A percentile compares a stretch with the other conserved stretches of the same genome.
Conservation (phyloP, 1,140 invertebrate genomes). For the Drosophila prosaltans region DNA sequence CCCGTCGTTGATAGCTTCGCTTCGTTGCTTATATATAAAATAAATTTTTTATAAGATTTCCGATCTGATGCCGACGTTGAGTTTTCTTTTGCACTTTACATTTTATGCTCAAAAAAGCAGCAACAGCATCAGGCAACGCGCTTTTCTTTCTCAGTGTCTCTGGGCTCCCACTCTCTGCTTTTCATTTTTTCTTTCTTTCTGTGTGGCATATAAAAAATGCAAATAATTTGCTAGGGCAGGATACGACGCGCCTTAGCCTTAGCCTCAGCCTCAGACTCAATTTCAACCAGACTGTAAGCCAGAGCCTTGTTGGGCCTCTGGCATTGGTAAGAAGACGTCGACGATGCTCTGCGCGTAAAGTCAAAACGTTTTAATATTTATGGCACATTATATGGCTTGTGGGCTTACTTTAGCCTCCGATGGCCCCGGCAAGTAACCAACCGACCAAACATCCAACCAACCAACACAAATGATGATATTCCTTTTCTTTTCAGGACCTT, state of each 20-base stretch:
- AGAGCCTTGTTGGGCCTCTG: conserved; percentile 3
- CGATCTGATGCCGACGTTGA: conserved; percentile 53
- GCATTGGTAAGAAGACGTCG: conserved; percentile 6
- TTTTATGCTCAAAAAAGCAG: conserved; percentile 64
- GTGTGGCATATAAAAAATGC: conserved; percentile 76
- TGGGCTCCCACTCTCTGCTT: conserved; percentile 41
- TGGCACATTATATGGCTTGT: conserved; percentile 81
- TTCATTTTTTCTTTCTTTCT: conserved; percentile 32
- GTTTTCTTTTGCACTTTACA: conserved; percentile 73
- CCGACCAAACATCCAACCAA: background rate
- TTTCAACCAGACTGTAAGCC: conserved; percentile 8
- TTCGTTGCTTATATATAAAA: conserved; percentile 45
- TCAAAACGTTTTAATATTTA: conserved; percentile 82
- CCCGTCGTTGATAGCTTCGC: conserved; percentile 66
- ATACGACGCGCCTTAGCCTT: conserved; percentile 30
- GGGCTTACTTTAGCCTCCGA: conserved; percentile 64
- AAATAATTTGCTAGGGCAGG: conserved; percentile 74
- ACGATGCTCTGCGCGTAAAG: conserved; percentile 65
- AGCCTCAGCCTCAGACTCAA: conserved; percentile 20
- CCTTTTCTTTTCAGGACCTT: conserved; percentile 9
- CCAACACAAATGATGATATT: conserved; percentile 20
- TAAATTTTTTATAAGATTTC: conserved; percentile 66
- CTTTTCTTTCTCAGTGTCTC: conserved; percentile 38
- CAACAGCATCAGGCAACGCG: conserved; percentile 33
- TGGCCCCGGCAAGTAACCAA: conserved; percentile 15